Base-by-base conservation (phyloP, 37 sponge, comb jelly and placozoan genomes). In the Theonella swinhoei region DNA sequence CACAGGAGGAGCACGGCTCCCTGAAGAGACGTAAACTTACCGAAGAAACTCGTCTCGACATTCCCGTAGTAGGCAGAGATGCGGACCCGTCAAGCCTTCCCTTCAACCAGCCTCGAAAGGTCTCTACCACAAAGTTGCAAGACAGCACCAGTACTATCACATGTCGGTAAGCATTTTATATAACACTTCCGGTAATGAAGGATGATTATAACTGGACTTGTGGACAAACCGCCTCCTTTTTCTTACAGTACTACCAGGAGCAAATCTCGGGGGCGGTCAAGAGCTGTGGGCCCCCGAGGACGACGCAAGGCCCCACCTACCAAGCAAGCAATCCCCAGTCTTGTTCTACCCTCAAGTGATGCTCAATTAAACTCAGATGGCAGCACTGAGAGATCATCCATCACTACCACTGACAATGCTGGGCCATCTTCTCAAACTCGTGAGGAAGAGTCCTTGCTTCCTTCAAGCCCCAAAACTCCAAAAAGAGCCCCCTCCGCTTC, bases 1-100 rank as follows among this genome's bases (percentile, higher is more conserved):
- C 74, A 1, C 62, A 0, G 2, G 54, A 40, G 40, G 74, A 68
- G 4, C 62, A 54, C 36, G 31, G 41, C 34, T 43, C 39, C 22
- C 32, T 42, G 28, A 80, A 80, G 70, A 2, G 70, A n/a, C 69
- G 70, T 0, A 68, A 68, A 34, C 26, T 79, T 2, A 54, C 42
- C 7, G 79, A 78, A 39, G 47, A 9, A 14, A 39, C 72, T 7
- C 38, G 72, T 33, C 11, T 38, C 22, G 60, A 71, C 29, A 4
- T 32, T 35, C 39, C 40, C 39, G 37, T 32, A 22, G 72, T 40
- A 24, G 20, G 26, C 75, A 30, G 7, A 7, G 75, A 74, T 33
- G 37, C 30, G 9, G 31, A 36, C 38, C 36, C 22, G 37, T 20
- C 7, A 11, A 65, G 66, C n/a, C 30, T 29, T n/a, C 66, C 30